These are phyloP conservation scores for Coreoperca whiteheadi DNA, from an alignment of 2,113 vertebrate genomes.

Conservation along the genomic window DNA sequence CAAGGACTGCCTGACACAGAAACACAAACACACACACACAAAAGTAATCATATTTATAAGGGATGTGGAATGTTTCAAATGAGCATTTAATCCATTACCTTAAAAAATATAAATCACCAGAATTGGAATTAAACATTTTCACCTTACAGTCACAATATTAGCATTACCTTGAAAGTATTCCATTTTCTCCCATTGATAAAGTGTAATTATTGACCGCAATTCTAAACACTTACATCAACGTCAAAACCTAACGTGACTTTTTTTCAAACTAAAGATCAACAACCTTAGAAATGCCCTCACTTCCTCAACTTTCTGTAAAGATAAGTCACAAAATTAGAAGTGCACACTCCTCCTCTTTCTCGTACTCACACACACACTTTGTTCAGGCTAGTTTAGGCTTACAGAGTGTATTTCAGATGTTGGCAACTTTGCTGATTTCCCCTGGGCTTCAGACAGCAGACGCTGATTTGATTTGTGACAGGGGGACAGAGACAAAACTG, in stretches of 20 bases:
- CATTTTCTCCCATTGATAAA: background rate
- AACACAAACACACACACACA: background rate
- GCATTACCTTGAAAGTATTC: background rate
- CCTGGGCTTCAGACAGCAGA: slow-evolving; percentile 27
- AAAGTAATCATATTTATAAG: background rate
- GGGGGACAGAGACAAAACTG: slow-evolving; percentile 22
- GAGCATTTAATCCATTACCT: background rate
- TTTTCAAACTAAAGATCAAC: background rate
- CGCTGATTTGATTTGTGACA: slow-evolving; percentile 39
- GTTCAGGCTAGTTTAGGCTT: slow-evolving; percentile 18
- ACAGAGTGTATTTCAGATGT: slow-evolving; percentile 25
- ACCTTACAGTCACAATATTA: background rate
- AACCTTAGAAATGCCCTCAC: slow-evolving; percentile 1
- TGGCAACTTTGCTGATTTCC: slow-evolving; percentile 47
- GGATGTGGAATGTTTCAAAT: background rate
- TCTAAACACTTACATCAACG: background rate
- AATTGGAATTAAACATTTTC: background rate
- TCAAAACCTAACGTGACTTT: background rate
- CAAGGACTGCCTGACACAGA: background rate
- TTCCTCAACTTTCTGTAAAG: slow-evolving; percentile 18
- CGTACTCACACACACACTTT: slow-evolving; percentile 11
- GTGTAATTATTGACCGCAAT: no score
- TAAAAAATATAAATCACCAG: background rate
- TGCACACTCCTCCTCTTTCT: background rate
- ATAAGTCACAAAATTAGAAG: background rate